These are phyloP conservation scores for Hafferia zeledoni DNA, from an alignment of 2,797 vertebrate species.

Conservation along the genomic window DNA sequence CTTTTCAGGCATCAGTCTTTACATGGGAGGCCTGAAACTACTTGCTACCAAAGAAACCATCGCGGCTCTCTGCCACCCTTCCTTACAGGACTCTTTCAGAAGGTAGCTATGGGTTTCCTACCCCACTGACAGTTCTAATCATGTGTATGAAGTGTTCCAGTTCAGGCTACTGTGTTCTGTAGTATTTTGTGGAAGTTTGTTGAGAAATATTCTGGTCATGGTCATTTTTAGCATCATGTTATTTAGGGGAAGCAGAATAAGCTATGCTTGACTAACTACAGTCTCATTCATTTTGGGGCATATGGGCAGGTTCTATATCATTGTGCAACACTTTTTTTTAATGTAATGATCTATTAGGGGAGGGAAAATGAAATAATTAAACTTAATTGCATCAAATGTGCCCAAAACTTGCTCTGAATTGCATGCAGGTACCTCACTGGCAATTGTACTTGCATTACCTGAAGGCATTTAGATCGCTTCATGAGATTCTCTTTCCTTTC, in stretches of 20 bases:
- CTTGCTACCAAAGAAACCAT: background rate
- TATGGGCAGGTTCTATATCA: background rate
- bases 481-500: slow-evolving; percentile 10
- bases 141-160: background rate
- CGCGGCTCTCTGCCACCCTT: background rate
- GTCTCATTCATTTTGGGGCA: background rate
- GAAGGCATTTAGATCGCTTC: slow-evolving; percentile 38
- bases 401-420: slow-evolving; percentile 12
- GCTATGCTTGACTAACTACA: background rate
- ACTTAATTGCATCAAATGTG: background rate
- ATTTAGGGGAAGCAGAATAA: background rate
- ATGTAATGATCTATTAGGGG: background rate
- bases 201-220: background rate
- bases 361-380: background rate
- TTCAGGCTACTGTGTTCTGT: background rate
- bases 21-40: background rate
- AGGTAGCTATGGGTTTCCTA: background rate
- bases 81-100: background rate
- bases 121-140: background rate
- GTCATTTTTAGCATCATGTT: background rate
- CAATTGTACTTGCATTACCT: slow-evolving; percentile 5
- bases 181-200: background rate
- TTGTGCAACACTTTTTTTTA: background rate
- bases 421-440: background rate
- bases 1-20: background rate